Conservation (phyloP, 2,113 vertebrate genomes). For the Notechis scutatus region DNA sequence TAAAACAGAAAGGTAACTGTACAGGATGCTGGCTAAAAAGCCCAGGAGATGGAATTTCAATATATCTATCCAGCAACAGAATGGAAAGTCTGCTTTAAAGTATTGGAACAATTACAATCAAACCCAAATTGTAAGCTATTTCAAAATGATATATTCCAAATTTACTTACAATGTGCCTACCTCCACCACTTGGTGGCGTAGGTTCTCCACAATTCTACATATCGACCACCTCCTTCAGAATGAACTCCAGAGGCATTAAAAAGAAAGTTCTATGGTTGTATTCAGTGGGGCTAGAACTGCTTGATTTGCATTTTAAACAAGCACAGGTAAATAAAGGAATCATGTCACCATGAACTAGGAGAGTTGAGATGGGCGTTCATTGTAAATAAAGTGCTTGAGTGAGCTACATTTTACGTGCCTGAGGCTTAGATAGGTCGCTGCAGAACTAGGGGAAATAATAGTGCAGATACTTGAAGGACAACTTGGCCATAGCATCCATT, state of each 20-base stretch:
- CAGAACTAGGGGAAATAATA: conserved; percentile 35
- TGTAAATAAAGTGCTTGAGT: conserved; percentile 68
- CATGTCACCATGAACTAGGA: conserved; percentile 53
- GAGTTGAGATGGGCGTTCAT: conserved; percentile 66
- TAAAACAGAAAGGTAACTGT: neutral
- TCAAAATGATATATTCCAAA: neutral
- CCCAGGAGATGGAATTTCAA: neutral
- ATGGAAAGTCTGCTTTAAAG: neutral
- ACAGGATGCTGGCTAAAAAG: neutral
- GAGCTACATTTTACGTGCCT: conserved; percentile 23
- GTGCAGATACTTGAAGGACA: conserved; percentile 41
- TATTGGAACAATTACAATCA: neutral
- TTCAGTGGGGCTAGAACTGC: conserved; percentile 57
- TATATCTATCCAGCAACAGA: neutral
- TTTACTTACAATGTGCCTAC: neutral
- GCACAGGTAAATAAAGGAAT: conserved; percentile 54
- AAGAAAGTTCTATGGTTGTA: conserved; percentile 40
- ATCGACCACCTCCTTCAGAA: conserved; percentile 26
- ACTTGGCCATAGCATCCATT: conserved; percentile 61
- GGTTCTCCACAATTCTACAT: neutral
- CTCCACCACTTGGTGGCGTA: neutral
- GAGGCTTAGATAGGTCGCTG: conserved; percentile 60
- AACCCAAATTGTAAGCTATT: neutral
- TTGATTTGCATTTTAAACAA: conserved; percentile 70
- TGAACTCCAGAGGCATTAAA: conserved; percentile 42